Evolutionary conservation across 1,140 invertebrate species (phyloP).

Genomic region (Halyomorpha halys): DNA sequence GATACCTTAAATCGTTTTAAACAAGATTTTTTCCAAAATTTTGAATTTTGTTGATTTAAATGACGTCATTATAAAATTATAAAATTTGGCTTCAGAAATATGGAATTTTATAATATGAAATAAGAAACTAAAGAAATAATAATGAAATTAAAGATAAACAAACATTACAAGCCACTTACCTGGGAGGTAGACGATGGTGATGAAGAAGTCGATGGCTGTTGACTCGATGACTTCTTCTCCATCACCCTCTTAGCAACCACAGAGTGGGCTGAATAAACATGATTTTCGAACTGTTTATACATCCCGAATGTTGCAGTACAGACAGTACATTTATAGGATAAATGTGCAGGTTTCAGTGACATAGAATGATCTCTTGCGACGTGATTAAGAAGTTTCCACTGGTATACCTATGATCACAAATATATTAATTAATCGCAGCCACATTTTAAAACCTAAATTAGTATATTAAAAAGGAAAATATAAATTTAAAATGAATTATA

Average conservation of each 20-base stretch:
- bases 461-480: too few relatives aligned
- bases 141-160: neutral
- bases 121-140: neutral
- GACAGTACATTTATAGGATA: conserved; percentile 89
- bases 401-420: conserved; percentile 58
- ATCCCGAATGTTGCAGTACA: conserved; percentile 89
- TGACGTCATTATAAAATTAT: too few relatives aligned
- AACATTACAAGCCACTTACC: conserved; percentile 13
- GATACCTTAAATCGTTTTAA: too few relatives aligned
- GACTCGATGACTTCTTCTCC: conserved; percentile 47
- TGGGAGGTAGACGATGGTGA: conserved; percentile 34
- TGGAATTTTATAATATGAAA: too few relatives aligned
- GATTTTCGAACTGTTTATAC: conserved; percentile 90
- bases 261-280: conserved; percentile 85
- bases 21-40: too few relatives aligned
- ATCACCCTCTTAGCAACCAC: conserved; percentile 68
- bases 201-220: conserved; percentile 29
- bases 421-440: too few relatives aligned
- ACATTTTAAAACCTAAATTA: too few relatives aligned
- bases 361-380: conserved; percentile 82
- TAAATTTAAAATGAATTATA: too few relatives aligned
- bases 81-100: too few relatives aligned
- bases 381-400: conserved; percentile 84
- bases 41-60: too few relatives aligned
- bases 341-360: conserved; percentile 79